Conservation (phyloP, 2,113 vertebrate genomes). For the Rhizomys pruinosus region DNA sequence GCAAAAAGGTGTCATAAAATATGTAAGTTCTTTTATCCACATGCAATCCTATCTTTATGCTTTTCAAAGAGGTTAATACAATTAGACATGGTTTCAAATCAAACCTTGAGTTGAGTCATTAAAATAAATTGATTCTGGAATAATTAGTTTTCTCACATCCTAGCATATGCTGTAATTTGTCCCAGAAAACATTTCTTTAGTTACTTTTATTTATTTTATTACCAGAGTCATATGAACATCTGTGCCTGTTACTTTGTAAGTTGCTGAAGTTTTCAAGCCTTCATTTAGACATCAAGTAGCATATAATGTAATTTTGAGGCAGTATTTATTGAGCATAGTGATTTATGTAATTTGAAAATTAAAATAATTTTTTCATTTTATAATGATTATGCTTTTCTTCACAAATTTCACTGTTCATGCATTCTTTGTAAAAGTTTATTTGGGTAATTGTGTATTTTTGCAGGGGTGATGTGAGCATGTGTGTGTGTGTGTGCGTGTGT, state of each 20-base stretch:
- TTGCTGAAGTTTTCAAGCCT: not conserved
- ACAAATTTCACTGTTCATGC: not conserved
- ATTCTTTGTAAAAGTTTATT: too few relatives aligned
- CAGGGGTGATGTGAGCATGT: too few relatives aligned
- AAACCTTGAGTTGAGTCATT: constrained; percentile 36
- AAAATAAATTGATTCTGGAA: not conserved
- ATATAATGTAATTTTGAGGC: not conserved
- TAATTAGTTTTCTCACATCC: not conserved
- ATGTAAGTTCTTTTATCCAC: not conserved
- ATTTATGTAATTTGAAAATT: not conserved
- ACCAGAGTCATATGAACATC: not conserved
- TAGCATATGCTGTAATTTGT: constrained; percentile 8
- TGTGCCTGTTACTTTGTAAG: not conserved
- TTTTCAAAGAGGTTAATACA: not conserved
- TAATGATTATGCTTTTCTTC: not conserved
- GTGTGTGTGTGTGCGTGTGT: not conserved
- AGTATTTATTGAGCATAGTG: not conserved
- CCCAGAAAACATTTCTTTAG: not conserved
- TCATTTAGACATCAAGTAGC: not conserved
- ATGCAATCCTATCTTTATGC: not conserved
- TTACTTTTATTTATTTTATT: not conserved
- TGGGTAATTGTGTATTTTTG: too few relatives aligned
- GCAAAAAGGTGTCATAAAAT: not conserved
- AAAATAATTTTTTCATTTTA: not conserved
- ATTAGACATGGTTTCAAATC: not conserved